Percentiles rank a stretch among this genome's conserved stretches.
phyloP scores from a whole-genome alignment of 2,888 invertebrate genomes.

The Apodemia zela region DNA sequence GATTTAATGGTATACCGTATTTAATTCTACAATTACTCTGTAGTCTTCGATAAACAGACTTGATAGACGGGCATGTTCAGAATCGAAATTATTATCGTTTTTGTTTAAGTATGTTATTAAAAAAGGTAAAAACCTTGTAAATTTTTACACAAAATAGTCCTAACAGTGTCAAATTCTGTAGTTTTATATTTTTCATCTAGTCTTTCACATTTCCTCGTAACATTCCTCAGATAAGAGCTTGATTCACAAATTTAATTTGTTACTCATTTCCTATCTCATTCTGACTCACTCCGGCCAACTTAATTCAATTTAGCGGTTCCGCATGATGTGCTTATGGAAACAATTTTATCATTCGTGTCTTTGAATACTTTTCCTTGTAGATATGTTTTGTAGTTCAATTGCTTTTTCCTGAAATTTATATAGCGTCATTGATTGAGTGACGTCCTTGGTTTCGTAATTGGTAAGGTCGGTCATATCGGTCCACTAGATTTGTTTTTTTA shows the following conservation, averaged over 20 bases:
- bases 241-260: conserved; percentile 53
- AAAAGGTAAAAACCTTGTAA: no score
- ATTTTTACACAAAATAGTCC: background rate
- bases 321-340: background rate
- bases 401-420: no score
- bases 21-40: no score
- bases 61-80: no score
- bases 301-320: conserved; percentile 11
- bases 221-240: conserved; percentile 49
- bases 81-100: no score
- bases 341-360: background rate
- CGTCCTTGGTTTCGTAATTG: no score
- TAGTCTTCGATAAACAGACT: no score
- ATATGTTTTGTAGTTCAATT: background rate
- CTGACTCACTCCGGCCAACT: conserved; percentile 22
- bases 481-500: no score
- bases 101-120: no score
- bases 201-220: conserved; percentile 19
- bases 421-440: no score
- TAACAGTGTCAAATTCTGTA: background rate
- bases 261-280: conserved; percentile 51
- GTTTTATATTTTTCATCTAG: background rate
- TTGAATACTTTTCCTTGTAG: background rate
- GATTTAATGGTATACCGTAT: no score
- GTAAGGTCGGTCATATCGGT: no score